Base-by-base conservation (phyloP, 2,888 invertebrate genomes). In the Metacarcinus magister region DNA sequence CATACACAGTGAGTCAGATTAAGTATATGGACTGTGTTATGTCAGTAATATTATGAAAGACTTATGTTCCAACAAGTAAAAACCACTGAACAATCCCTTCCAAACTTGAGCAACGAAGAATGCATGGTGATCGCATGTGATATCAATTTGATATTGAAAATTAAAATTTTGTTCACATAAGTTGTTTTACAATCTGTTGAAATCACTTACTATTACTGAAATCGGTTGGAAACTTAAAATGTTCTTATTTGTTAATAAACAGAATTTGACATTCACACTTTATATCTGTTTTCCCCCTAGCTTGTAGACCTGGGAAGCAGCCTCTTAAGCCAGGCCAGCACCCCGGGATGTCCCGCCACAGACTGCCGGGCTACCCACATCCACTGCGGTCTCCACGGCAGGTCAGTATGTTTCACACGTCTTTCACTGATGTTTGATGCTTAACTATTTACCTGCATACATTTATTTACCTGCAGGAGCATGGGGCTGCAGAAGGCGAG, bases 231-330 rank as follows among this genome's bases (percentile, higher is more conserved):
- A 75, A 75, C 10, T 0, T 5, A 75, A 28, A 75, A 3, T 10
- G 0, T 28, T 28, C 28, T 5, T 8, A 28, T 67, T 75, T 75
- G 2, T 75, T 87, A 16, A 87, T 19, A 1, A 10, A 39, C 2
- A 32, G 39, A 87, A 87, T 32, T 87, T 28, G n/a, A 75, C 75
- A 75, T n/a, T 75, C 8, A 28, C 75, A 75, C 7, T 28, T 28
- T 2, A 75, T 75, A 28, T 10, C 8, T 0, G 28, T 28, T n/a
- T 32, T 87, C 39, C 39, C 91, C 90, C 16, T 54, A 95, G 94
- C 44, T 95, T 60, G 87, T 96, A 32, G 96, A 96, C 67, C 91
- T 96, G 44, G 96, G 96, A 16, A 54, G 0, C 2, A 48, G 48
- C 75, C 75, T 95, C 16, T 44, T 95, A 5, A 75, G 95, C 60